A percentile compares a stretch with the other conserved stretches of the same genome.
phyloP scores from a whole-genome alignment of 64 coral and sea anemone genomes.

The Montipora capricornis region DNA sequence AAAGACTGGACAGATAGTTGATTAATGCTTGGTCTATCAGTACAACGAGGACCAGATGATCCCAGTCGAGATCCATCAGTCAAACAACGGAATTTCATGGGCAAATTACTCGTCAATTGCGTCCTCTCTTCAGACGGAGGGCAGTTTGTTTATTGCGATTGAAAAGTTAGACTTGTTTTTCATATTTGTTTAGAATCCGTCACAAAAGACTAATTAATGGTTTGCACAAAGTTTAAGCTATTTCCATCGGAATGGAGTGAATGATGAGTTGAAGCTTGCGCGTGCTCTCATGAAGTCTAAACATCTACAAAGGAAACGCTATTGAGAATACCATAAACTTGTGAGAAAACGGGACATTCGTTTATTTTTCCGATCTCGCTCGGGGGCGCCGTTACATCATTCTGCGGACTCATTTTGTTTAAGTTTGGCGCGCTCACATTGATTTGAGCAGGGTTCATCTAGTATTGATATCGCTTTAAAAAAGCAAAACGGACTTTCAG shows the following conservation, averaged over 20 bases:
- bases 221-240: neutral
- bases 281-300: neutral
- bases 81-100: neutral
- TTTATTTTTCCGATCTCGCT: neutral
- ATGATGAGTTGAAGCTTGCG: conserved; percentile 1
- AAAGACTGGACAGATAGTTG: neutral
- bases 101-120: neutral
- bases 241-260: neutral
- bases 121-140: neutral
- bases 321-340: conserved; percentile 39
- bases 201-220: neutral
- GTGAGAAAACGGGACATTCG: neutral
- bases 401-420: neutral
- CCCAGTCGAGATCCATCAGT: neutral
- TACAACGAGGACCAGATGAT: neutral
- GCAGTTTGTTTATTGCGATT: neutral
- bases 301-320: neutral
- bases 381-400: neutral
- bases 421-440: neutral
- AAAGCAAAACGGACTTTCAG: conserved; percentile 24
- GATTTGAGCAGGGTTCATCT: neutral
- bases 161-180: neutral
- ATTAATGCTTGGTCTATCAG: neutral
- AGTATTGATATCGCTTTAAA: neutral
- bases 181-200: neutral